Evolutionary conservation across 1,140 invertebrate species (phyloP), one percentile per base, ranked within the genome.

Genomic region (Manduca sexta): DNA sequence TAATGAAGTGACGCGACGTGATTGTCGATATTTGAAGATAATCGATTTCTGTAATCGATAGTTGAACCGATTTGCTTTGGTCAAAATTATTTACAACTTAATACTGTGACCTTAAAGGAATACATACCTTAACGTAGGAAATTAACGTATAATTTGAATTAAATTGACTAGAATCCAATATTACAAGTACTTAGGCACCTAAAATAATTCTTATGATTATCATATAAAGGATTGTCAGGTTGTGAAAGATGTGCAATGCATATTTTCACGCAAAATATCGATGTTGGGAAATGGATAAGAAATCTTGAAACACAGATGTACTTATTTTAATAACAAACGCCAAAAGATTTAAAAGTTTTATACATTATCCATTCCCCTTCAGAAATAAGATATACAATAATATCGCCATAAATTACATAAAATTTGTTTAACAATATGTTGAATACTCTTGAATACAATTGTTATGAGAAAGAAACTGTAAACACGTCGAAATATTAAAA

Each of bases 131-230:
- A 41, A 41, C 13, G 21, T 13, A 31, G 4, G 6, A 31, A 13
- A 44, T 17, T 44, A 31, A 44, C 13, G 29, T 31, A 44, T 31
- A 42, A 42, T 42, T 51, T 60, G 49, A 56, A 60, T 66, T 50
- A 66, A 73, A 71, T 75, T 75, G 73, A 75, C 73, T 75, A 75
- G 73, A 75, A 65, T 58, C 21, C 45, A 57, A 54, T 17, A 40
- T 50, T 54, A 52, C 21, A 48, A 46, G 55, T 58, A 52, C 57
- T 53, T 60, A 59, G 45, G 34, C 46, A 62, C 42, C 49, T 57
- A 60, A 56, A 54, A 59, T 55, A 47, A 35, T 4, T n/a, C 33
- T 35, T 35, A 35, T n/a, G 33, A 14, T 35, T 12, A 35, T 26
- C 21, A 26, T 26, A 26, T 26, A 26, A 26, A 26, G 21, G 8